Percentiles rank a stretch among this genome's conserved stretches.
These are phyloP conservation scores for Desmophyllum pertusum DNA, from an alignment of 92 coral and sea anemone species.

Conservation along the genomic window DNA sequence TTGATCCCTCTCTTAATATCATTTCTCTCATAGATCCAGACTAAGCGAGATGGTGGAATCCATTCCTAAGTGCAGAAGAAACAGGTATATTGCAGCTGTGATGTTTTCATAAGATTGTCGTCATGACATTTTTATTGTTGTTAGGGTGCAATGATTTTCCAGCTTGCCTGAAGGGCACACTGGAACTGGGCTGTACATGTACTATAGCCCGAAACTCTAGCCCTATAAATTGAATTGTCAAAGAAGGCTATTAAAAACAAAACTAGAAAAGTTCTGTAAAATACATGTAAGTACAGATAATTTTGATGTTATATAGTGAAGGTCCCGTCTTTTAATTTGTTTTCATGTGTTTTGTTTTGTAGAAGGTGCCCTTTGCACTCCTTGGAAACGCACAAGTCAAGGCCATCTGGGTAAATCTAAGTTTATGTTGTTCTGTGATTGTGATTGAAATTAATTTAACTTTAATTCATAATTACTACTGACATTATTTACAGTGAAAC, in stretches of 20 bases:
- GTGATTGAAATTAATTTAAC: background rate
- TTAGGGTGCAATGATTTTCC: too few relatives aligned
- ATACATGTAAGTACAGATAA: too few relatives aligned
- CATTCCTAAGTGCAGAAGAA: slow-evolving; percentile 92
- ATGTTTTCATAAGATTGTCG: background rate
- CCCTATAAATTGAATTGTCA: too few relatives aligned
- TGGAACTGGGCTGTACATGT: too few relatives aligned
- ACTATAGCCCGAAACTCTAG: too few relatives aligned
- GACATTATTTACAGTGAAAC: too few relatives aligned
- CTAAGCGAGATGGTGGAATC: slow-evolving; percentile 91
- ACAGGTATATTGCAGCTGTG: slow-evolving; percentile 59
- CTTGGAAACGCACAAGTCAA: slow-evolving; percentile 91
- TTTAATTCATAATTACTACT: too few relatives aligned
- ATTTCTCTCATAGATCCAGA: slow-evolving; percentile 70
- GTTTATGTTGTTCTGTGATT: background rate
- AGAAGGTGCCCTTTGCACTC: slow-evolving; percentile 98
- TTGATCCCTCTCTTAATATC: background rate
- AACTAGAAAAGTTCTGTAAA: too few relatives aligned
- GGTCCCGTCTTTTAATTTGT: background rate
- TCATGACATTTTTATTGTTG: background rate
- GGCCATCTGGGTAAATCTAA: slow-evolving; percentile 89
- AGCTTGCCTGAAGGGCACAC: too few relatives aligned
- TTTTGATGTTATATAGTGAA: background rate
- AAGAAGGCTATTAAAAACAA: too few relatives aligned
- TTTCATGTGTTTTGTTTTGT: background rate